Evolutionary conservation across 2,797 vertebrate species (phyloP).

Genomic region (Sarcophilus harrisii): DNA sequence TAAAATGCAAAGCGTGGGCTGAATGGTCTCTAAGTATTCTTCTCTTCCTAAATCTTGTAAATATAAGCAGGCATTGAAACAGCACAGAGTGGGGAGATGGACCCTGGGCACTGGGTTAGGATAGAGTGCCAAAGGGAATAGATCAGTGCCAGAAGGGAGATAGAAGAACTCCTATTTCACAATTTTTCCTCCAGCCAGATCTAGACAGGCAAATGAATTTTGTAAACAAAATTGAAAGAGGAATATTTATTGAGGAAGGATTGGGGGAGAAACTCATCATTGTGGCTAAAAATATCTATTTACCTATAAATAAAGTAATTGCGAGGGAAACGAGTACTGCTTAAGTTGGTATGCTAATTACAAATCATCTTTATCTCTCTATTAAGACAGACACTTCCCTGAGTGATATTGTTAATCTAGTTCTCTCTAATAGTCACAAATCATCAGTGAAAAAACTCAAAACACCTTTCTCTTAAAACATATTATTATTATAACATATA

Average conservation of each 20-base stretch:
- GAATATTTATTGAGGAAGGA: not conserved
- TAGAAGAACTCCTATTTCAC: not conserved
- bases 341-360: not conserved
- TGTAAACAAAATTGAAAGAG: not conserved
- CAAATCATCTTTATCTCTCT: not conserved
- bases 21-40: not conserved
- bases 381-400: not conserved
- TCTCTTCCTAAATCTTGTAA: not conserved
- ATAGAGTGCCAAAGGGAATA: not conserved
- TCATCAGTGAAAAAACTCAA: not conserved
- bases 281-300: not conserved
- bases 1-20: not conserved
- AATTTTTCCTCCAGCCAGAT: not conserved
- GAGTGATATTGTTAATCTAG: not conserved
- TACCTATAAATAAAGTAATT: not conserved
- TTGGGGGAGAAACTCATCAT: not conserved
- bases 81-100: not conserved
- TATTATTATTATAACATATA: not conserved
- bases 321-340: not conserved
- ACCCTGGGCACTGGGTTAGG: not conserved
- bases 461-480: not conserved
- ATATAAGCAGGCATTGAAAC: not conserved
- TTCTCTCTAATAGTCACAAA: not conserved
- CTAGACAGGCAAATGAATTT: not conserved
- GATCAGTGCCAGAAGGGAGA: not conserved